Base-by-base conservation (phyloP, 2,888 invertebrate species). In the Yponomeuta evonymella region DNA sequence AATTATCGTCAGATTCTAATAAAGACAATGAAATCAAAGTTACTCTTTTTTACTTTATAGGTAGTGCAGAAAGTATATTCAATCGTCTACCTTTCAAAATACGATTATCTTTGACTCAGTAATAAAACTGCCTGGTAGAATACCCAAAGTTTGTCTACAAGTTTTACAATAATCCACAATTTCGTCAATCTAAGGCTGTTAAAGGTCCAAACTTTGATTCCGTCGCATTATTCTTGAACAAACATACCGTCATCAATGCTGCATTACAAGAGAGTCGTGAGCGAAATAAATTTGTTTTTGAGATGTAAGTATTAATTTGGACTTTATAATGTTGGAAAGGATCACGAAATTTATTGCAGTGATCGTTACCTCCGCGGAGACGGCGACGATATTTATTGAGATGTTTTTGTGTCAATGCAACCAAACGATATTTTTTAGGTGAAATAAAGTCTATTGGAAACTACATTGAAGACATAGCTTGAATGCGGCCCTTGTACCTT, bases 151-250 rank as follows among this genome's bases (percentile, higher is more conserved):
- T 63, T 43, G 23, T 36, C 62, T 8, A 43, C n/a, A 62, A 36
- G 63, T 63, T 70, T 33, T 30, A 70, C 63, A 63, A 70, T 62
- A 63, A 62, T 70, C 63, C 63, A 36, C 30, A 67, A 36, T 67
- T 76, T 75, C 79, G 84, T 87, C 83, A 83, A 86, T 87, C 84
- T 15, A 74, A 72, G 76, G 78, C 79, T 83, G 77, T 81, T 82
- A 82, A 81, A 82, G 78, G 81, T 84, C 79, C 75, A 76, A 86
- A 86, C 77, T 85, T 84, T 78, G 78, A 78, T 78, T 77, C 76
- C 73, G 74, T 73, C 72, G 75, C 80, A 83, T 43, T 43, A 83
- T 81, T 84, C 80, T 80, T 75, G 72, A 29, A 65, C 30, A 58
- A 29, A 65, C 33, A 68, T 51, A 72, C 75, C 75, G 74, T 76